Percentiles rank a stretch among this genome's conserved stretches.
Evolutionary conservation across 2,888 invertebrate species (phyloP).

Genomic region (Lepas anatifera): DNA sequence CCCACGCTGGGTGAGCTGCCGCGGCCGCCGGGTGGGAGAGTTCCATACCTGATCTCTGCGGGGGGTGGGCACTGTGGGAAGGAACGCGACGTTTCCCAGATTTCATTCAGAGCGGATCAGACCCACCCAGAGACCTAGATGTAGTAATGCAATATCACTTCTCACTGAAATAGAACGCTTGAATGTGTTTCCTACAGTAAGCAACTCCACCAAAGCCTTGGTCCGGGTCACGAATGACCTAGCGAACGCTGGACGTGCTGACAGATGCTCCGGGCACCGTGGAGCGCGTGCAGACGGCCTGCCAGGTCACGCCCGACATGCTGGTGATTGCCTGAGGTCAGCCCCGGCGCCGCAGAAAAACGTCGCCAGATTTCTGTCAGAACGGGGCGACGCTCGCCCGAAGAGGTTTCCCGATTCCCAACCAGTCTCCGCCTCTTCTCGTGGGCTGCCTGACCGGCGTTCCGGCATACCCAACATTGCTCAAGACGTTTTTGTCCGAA

Average conservation of each 20-base stretch:
- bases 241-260: neutral
- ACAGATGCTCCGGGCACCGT: slow-evolving; percentile 20
- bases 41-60: neutral
- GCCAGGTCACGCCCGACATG: slow-evolving; percentile 8
- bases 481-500: no score
- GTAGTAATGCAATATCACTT: neutral
- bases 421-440: no score
- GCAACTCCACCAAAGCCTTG: neutral
- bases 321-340: neutral
- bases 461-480: no score
- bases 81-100: neutral
- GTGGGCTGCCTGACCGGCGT: no score
- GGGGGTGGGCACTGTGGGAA: neutral
- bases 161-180: no score
- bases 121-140: no score
- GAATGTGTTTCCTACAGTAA: neutral
- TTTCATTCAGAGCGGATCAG: neutral
- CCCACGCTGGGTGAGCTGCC: neutral
- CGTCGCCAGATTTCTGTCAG: no score
- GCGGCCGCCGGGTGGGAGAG: neutral
- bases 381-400: no score
- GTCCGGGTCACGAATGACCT: no score
- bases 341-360: no score
- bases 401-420: no score
- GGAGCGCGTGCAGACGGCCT: slow-evolving; percentile 19